phyloP scores from a whole-genome alignment of 2,888 invertebrate species.

The Melipona beecheii region DNA sequence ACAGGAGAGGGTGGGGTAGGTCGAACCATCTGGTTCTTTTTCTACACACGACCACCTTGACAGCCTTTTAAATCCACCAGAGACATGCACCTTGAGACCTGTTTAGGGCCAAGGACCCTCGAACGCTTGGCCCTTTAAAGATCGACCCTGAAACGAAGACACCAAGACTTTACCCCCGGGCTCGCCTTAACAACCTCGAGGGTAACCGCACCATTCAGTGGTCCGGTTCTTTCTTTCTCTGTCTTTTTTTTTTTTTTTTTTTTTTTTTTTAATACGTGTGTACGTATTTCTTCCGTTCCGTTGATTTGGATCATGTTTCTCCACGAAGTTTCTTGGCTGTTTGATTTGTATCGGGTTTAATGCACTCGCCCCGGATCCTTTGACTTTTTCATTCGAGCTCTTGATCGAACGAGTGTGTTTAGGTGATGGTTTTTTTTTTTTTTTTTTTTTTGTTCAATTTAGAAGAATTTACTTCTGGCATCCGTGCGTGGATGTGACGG shows the following conservation, averaged over 20 bases:
- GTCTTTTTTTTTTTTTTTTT: too few relatives aligned
- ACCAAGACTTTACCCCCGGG: constrained; percentile 50
- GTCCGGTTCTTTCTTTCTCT: constrained; percentile 31
- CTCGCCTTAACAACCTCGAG: constrained; percentile 57
- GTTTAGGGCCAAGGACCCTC: constrained; percentile 79
- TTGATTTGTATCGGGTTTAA: constrained; percentile 30
- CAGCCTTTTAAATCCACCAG: constrained; percentile 79
- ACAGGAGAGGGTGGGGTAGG: constrained; percentile 65
- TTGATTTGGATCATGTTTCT: constrained; percentile 50
- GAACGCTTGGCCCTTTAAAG: constrained; percentile 75
- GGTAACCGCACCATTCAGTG: constrained; percentile 58
- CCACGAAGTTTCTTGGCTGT: neutral
- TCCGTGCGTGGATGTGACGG: too few relatives aligned
- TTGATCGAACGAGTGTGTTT: neutral
- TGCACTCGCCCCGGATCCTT: neutral
- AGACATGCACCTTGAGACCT: constrained; percentile 82
- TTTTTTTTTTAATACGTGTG: constrained; percentile 36
- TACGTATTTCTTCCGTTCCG: constrained; percentile 40
- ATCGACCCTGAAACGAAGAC: constrained; percentile 72
- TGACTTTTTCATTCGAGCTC: neutral
- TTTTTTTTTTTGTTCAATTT: constrained; percentile 1
- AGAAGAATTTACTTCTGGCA: neutral
- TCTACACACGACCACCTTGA: constrained; percentile 58
- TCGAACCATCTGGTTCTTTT: constrained; percentile 76
- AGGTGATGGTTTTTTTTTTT: constrained; percentile 1